Evolutionary conservation across 2,797 vertebrate genomes (phyloP).

Genomic region (Falco biarmicus): DNA sequence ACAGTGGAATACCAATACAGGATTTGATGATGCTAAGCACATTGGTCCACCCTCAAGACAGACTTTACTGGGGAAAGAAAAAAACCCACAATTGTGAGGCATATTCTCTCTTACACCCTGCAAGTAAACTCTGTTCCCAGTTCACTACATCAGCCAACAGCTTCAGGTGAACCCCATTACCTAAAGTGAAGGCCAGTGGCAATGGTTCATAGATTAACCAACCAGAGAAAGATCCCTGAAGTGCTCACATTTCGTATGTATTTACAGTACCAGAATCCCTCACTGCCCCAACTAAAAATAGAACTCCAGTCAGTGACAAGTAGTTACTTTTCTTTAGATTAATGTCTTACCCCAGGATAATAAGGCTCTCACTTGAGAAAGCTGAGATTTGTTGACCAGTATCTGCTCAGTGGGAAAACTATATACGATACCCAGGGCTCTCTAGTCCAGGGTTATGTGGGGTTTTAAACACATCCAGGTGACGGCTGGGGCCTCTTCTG

Average conservation of each 20-base stretch:
- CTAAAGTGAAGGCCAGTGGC: background rate
- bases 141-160: background rate
- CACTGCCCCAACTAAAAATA: background rate
- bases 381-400: background rate
- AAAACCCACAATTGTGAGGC: background rate
- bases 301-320: background rate
- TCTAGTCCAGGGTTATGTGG: accelerated
- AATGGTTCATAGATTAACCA: background rate
- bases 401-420: background rate
- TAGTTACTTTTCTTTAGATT: background rate
- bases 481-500: background rate
- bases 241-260: background rate
- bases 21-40: background rate
- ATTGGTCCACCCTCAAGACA: background rate
- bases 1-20: background rate
- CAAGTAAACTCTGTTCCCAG: background rate
- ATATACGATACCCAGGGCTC: background rate
- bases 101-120: background rate
- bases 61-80: background rate
- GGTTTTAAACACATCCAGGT: background rate
- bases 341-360: background rate
- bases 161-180: background rate
- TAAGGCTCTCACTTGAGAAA: background rate
- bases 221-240: background rate
- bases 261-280: background rate